Conservation (phyloP, 1,140 invertebrate species). For the Drosophila asahinai region DNA sequence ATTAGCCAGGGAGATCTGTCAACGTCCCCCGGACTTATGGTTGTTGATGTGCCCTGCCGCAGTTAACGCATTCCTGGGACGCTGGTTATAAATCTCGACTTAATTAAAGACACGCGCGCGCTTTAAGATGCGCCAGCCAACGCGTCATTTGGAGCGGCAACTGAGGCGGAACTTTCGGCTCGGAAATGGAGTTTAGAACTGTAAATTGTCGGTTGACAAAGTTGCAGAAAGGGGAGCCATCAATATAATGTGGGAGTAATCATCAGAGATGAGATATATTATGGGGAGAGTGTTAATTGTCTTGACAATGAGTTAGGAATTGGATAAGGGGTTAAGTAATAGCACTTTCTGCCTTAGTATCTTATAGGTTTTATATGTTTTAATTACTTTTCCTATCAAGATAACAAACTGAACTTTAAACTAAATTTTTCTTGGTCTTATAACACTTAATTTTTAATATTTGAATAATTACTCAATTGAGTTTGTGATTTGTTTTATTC, state of each 20-base stretch:
- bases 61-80: constrained; percentile 40
- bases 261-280: background rate
- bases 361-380: background rate
- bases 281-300: background rate
- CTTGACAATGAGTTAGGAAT: background rate
- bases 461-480: background rate
- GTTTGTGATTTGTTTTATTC: too few relatives aligned
- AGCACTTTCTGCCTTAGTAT: background rate
- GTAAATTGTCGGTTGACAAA: constrained; percentile 11
- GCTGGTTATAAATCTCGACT: constrained; percentile 72
- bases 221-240: background rate
- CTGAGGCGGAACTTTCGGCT: constrained; percentile 48
- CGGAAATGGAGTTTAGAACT: constrained; percentile 29
- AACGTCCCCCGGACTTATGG: constrained; percentile 34
- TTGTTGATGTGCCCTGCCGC: constrained; percentile 49
- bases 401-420: background rate
- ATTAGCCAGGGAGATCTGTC: constrained; percentile 31
- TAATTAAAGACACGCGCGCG: constrained; percentile 76
- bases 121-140: constrained; percentile 48
- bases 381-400: background rate
- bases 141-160: constrained; percentile 58
- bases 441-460: background rate
- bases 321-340: background rate
- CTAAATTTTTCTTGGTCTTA: background rate
- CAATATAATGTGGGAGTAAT: constrained; percentile 2